These are phyloP conservation scores for Pammene fasciana DNA, from an alignment of 2,888 invertebrate genomes.

Conservation along the genomic window DNA sequence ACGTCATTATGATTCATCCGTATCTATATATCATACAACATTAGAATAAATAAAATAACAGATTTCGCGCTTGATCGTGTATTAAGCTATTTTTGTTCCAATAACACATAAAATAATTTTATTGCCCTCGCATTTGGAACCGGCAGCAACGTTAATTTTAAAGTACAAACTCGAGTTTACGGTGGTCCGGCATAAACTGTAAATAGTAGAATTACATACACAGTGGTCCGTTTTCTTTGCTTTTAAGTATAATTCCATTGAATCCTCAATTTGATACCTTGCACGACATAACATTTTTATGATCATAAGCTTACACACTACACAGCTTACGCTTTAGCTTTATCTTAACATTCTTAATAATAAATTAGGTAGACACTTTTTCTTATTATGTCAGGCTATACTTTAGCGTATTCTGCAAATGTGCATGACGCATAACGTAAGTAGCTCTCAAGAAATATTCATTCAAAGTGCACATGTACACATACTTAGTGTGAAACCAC, in stretches of 20 bases:
- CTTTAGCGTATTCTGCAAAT: too few relatives aligned
- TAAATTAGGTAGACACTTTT: too few relatives aligned
- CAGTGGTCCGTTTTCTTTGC: not conserved
- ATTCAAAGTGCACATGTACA: not conserved
- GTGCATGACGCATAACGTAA: too few relatives aligned
- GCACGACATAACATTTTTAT: too few relatives aligned
- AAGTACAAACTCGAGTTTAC: not conserved
- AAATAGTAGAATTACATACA: not conserved
- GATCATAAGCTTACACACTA: too few relatives aligned
- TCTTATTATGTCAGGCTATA: too few relatives aligned
- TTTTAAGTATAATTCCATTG: too few relatives aligned
- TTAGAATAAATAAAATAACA: conserved; percentile 19
- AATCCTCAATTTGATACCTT: too few relatives aligned
- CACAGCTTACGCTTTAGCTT: too few relatives aligned
- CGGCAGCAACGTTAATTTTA: not conserved
- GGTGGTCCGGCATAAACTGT: not conserved
- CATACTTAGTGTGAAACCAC: conserved; percentile 12
- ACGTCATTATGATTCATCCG: conserved; percentile 1
- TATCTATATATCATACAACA: not conserved
- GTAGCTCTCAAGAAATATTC: too few relatives aligned
- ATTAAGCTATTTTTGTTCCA: conserved; percentile 57
- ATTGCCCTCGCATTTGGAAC: conserved; percentile 60
- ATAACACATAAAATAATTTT: conserved; percentile 77
- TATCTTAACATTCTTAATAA: too few relatives aligned
- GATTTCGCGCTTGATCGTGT: not conserved